Evolutionary conservation across 2,113 vertebrate genomes (phyloP).

Genomic region (Lycaon pictus): DNA sequence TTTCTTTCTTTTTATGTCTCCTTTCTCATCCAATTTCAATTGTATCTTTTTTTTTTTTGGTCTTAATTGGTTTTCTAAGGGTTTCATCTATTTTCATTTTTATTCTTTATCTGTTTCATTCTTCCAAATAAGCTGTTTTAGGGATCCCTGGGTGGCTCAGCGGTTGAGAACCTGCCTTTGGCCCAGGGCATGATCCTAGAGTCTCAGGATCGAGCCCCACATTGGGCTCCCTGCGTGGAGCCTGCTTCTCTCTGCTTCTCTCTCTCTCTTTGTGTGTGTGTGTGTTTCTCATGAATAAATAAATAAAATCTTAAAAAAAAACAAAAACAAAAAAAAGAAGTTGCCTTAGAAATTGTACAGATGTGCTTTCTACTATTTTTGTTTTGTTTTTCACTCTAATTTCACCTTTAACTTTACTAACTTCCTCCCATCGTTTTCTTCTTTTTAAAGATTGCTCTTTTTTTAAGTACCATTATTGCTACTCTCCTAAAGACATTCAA

Average conservation of each 20-base stretch:
- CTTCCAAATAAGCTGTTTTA: background rate
- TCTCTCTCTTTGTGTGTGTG: no score
- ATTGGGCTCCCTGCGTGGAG: no score
- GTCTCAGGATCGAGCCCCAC: no score
- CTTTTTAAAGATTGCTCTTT: background rate
- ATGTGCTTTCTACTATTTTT: background rate
- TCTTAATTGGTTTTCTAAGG: background rate
- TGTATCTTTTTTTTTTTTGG: background rate
- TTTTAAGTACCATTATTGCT: background rate
- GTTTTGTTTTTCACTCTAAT: background rate
- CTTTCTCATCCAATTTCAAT: background rate
- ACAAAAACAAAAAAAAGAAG: no score
- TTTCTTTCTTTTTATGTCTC: background rate
- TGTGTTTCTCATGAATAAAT: no score
- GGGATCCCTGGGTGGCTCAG: no score
- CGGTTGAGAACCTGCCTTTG: no score
- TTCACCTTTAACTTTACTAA: background rate
- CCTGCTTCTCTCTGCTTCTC: no score
- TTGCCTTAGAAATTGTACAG: background rate
- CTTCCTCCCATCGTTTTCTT: background rate
- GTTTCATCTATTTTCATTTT: constrained; percentile 12
- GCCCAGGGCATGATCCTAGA: no score
- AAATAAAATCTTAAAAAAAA: no score
- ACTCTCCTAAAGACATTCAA: background rate
- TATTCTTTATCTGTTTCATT: background rate